Conservation (phyloP, 2,113 vertebrate species). For the Felis chaus region DNA sequence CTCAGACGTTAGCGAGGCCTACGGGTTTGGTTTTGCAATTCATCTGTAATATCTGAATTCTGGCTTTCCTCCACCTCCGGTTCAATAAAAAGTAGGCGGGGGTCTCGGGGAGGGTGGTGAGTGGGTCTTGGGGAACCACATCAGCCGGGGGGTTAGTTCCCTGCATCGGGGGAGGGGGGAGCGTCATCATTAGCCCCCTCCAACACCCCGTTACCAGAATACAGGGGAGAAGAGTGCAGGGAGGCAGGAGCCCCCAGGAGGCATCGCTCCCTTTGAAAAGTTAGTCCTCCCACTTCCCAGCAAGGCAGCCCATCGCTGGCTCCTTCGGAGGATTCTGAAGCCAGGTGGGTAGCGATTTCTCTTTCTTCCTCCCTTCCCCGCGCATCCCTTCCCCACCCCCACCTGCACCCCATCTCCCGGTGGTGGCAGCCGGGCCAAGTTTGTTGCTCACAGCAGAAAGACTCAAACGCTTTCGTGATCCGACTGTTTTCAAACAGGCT, state of each 20-base stretch:
- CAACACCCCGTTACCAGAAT: not conserved
- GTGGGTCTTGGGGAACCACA: not conserved
- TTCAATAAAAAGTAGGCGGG: not conserved
- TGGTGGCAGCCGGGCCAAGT: slow-evolving; percentile 42
- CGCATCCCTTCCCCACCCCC: not conserved
- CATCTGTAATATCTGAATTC: not conserved
- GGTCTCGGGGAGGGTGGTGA: no score
- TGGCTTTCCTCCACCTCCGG: not conserved
- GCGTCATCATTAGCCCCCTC: not conserved
- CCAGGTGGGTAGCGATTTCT: not conserved
- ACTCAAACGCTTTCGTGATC: slow-evolving; percentile 69
- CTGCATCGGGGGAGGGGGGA: not conserved
- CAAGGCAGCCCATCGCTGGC: not conserved
- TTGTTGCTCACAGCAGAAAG: slow-evolving; percentile 66
- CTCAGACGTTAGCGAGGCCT: not conserved
- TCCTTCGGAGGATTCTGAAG: not conserved
- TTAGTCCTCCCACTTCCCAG: not conserved
- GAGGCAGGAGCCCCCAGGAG: not conserved
- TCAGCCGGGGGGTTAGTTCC: no score
- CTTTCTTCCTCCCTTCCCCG: not conserved
- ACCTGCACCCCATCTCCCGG: not conserved
- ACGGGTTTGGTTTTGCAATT: not conserved
- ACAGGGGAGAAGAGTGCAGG: no score
- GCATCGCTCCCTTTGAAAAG: not conserved
- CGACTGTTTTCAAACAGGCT: slow-evolving; percentile 83